Evolutionary conservation across 2,888 invertebrate genomes (phyloP), one percentile per base, ranked within the genome.

Genomic region (Temnothorax rugatulus): DNA sequence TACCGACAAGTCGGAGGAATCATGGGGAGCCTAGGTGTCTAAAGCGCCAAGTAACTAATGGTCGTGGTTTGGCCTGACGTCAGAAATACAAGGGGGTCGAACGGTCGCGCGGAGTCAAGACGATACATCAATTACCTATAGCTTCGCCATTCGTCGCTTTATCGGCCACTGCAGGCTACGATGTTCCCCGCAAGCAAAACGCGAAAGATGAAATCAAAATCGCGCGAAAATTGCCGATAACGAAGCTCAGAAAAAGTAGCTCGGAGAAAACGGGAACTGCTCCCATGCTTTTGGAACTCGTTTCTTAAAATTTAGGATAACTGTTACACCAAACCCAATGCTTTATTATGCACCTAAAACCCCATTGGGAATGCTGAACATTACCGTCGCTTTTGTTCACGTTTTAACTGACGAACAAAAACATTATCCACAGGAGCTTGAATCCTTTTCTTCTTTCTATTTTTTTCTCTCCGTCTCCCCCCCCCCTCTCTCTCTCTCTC

Each of bases 291-390:
- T 71, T 52, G 4, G 7, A 61, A 61, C 9, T 47, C 2, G 21
- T 47, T 69, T 47, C 44, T 59, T 59, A 63, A 90, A 92, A 92
- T 92, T 92, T 90, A 90, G 84, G 73, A 75, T 73, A 91, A 92
- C 88, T 92, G 91, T 91, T 89, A 89, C 15, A 89, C 18, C 52
- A 21, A 52, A 34, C 91, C 18, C 52, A 52, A 52, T 21, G 52
- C 52, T 52, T 52, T 52, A n/a, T n/a, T n/a, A 4, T 9, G 52
- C n/a, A n/a, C 21, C 21, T 52, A 52, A 52, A 52, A 92, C 84
- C 90, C 89, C 29, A 29, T 29, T 29, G 29, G 29, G 29, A 83
- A 73, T 74, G 82, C 84, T 85, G 21, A 54, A 57, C 34, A 77
- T 50, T 34, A 25, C 29, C 34, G 21, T 41, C n/a, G 13, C 29